These are phyloP conservation scores for Eurois occulta DNA, from an alignment of 2,888 invertebrate genomes.

Conservation along the genomic window DNA sequence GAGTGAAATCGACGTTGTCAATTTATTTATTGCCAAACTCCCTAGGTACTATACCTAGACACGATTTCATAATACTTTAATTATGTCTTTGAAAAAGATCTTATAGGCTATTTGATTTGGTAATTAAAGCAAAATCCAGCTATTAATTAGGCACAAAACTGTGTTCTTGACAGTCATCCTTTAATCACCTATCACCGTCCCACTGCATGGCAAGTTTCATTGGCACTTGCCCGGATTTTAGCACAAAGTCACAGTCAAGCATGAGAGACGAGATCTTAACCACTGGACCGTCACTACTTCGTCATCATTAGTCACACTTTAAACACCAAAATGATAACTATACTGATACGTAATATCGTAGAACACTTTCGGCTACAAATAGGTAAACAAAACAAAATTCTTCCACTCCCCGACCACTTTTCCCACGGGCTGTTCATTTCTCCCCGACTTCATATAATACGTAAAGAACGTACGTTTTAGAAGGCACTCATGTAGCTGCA, in stretches of 20 bases:
- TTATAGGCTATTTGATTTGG: neutral
- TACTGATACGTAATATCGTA: neutral
- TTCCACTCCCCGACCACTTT: constrained; percentile 3
- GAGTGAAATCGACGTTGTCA: neutral
- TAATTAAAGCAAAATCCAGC: neutral
- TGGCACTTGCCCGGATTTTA: neutral
- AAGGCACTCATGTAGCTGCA: constrained; percentile 60
- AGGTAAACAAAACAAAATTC: constrained; percentile 1
- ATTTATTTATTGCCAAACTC: neutral
- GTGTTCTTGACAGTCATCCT: neutral
- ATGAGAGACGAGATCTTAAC: neutral
- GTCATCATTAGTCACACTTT: neutral
- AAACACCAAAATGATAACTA: neutral
- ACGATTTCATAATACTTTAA: neutral
- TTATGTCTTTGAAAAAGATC: neutral
- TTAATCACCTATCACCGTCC: neutral
- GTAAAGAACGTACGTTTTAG: constrained; percentile 56
- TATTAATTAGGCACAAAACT: neutral
- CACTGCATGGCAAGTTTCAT: neutral
- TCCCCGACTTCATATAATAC: constrained; percentile 54
- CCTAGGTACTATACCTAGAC: neutral
- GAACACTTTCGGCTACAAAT: neutral
- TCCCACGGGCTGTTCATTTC: constrained; percentile 36
- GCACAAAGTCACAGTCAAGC: neutral
- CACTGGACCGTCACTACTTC: neutral